phyloP scores from a whole-genome alignment of 2,797 vertebrate species.

The Streptopelia turtur region DNA sequence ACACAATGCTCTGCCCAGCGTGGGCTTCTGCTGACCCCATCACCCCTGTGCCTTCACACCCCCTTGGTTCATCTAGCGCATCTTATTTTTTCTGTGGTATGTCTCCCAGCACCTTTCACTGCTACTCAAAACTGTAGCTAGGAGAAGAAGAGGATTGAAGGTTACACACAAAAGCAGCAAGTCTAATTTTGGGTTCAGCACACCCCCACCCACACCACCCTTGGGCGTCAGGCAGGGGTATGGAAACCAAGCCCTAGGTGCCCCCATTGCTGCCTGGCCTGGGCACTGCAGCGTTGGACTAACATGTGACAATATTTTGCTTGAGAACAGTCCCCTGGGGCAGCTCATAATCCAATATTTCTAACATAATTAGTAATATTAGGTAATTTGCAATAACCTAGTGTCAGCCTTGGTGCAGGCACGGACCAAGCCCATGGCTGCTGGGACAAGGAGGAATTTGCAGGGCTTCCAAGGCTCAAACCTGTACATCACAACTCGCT shows the following conservation, averaged over 20 bases:
- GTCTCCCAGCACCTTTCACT: accelerated
- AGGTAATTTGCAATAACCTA: background rate
- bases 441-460: background rate
- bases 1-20: accelerated
- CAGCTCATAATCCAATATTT: background rate
- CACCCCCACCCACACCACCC: accelerated
- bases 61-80: accelerated
- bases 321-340: background rate
- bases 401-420: background rate
- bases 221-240: background rate
- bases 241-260: background rate
- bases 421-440: accelerated
- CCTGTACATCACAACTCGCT: accelerated
- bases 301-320: background rate
- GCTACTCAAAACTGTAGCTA: background rate
- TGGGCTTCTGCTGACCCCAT: background rate
- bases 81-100: background rate
- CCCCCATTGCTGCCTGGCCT: background rate
- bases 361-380: background rate
- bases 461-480: accelerated
- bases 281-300: accelerated
- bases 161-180: background rate
- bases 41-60: background rate
- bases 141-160: background rate
- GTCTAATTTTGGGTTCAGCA: background rate